Conservation (phyloP, 1,140 invertebrate genomes). For the Adelges cooleyi region DNA sequence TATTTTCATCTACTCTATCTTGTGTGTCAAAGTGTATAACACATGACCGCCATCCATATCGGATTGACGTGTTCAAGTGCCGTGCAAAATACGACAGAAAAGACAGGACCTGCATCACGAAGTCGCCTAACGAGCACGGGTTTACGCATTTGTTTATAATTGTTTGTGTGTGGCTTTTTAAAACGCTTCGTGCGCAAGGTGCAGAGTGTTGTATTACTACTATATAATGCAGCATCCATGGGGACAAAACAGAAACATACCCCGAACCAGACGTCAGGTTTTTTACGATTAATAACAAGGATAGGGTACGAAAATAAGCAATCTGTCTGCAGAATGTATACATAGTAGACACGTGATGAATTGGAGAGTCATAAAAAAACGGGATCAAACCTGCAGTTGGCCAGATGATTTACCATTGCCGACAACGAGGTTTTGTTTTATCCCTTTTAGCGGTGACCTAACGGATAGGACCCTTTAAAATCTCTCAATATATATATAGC, state of each 20-base stretch:
- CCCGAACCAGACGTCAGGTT: constrained; percentile 11
- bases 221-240: neutral
- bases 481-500: no score
- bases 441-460: no score
- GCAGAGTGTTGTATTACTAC: constrained; percentile 11
- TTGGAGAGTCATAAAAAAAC: neutral
- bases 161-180: neutral
- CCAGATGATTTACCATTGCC: constrained; percentile 21
- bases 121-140: constrained; percentile 3
- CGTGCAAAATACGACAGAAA: constrained; percentile 5
- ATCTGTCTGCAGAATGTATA: constrained; percentile 23
- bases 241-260: neutral
- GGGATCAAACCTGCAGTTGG: neutral
- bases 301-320: constrained; percentile 26
- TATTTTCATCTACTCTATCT: no score
- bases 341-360: neutral
- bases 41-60: no score
- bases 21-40: no score
- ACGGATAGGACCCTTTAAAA: no score
- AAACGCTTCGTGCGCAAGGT: no score
- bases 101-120: neutral
- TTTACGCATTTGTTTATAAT: constrained; percentile 17
- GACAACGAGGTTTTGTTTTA: no score
- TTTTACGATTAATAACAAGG: constrained; percentile 24
- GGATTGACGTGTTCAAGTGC: constrained; percentile 22